Evolutionary conservation across 2,888 invertebrate species (phyloP).

Genomic region (Callosobruchus maculatus): DNA sequence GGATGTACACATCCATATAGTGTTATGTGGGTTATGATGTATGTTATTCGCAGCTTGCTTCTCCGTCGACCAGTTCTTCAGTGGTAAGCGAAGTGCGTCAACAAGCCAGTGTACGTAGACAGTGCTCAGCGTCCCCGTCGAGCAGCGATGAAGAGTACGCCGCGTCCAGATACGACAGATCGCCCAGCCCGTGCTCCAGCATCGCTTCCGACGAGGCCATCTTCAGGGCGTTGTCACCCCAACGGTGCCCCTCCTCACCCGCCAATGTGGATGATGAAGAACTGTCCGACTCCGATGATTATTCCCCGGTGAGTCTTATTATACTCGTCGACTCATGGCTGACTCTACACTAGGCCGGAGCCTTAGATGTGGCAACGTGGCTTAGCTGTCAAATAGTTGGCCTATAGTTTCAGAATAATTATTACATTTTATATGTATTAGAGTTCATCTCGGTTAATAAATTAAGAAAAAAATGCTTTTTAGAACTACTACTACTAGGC

Average conservation of each 20-base stretch:
- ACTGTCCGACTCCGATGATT: conserved; percentile 58
- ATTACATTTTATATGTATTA: too few relatives aligned
- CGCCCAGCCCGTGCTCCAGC: conserved; percentile 32
- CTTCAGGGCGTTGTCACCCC: conserved; percentile 27
- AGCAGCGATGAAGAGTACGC: conserved; percentile 30
- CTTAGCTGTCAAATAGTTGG: too few relatives aligned
- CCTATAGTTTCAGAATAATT: too few relatives aligned
- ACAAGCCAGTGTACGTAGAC: background rate
- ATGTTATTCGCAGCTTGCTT: too few relatives aligned
- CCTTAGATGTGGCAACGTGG: too few relatives aligned
- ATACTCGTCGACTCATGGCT: too few relatives aligned
- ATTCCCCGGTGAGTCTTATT: conserved; percentile 68
- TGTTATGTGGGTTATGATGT: too few relatives aligned
- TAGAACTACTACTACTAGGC: too few relatives aligned
- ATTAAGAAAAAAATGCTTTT: too few relatives aligned
- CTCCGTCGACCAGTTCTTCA: background rate
- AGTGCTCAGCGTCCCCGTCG: conserved; percentile 9
- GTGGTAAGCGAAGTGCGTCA: background rate
- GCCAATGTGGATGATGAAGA: conserved; percentile 14
- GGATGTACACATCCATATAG: too few relatives aligned
- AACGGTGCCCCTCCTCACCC: conserved; percentile 10
- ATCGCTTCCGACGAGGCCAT: conserved; percentile 28
- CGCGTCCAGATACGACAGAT: conserved; percentile 10
- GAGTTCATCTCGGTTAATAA: too few relatives aligned
- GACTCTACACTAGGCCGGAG: too few relatives aligned